Base-by-base conservation (phyloP, 1,140 invertebrate species). In the Drosophila sproati region DNA sequence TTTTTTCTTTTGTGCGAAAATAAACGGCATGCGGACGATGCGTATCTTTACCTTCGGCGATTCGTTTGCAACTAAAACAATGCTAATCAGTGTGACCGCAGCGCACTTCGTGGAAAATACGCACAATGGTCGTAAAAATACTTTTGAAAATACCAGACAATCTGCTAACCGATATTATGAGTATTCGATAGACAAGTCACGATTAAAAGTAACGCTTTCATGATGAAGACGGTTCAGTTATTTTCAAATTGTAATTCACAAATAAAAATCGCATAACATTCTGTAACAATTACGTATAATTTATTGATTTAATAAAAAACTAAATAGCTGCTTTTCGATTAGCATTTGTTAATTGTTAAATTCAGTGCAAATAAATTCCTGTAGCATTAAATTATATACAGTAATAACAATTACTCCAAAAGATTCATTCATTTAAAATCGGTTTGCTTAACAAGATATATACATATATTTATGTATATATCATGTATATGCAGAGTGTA, bases 211-310 rank as follows among this genome's bases (percentile, higher is more conserved):
- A 51, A 31, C 59, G 47, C 37, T 32, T 43, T 1, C 5, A 31
- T 10, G 29, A n/a, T 20, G 10, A 3, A 6, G 51, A 8, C 28
- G 3, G 12, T 0, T 8, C 20, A 20, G 10, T 31, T 39, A 48
- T 12, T 37, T 67, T 45, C 6, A 67, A 66, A 45, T 29, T 52
- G 28, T 4, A 0, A 43, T n/a, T n/a, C 10, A n/a, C 1, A 34
- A 43, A 57, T 28, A 45, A 20, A 6, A 60, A 60, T 8, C 29
- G 2, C 4, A 28, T 28, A 20, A 4, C 1, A 39, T 32, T 73
- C 61, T 64, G 68, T 76, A 76, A 76, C 73, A 76, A 61, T 76
- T 76, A 76, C 68, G 66, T 76, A 76, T 72, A 76, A 72, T 76
- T 72, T 76, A 76, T 76, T 64, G 51, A 59, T 72, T 76, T 60